Conservation (phyloP, 2,797 vertebrate species). For the Hipposideros larvatus region DNA sequence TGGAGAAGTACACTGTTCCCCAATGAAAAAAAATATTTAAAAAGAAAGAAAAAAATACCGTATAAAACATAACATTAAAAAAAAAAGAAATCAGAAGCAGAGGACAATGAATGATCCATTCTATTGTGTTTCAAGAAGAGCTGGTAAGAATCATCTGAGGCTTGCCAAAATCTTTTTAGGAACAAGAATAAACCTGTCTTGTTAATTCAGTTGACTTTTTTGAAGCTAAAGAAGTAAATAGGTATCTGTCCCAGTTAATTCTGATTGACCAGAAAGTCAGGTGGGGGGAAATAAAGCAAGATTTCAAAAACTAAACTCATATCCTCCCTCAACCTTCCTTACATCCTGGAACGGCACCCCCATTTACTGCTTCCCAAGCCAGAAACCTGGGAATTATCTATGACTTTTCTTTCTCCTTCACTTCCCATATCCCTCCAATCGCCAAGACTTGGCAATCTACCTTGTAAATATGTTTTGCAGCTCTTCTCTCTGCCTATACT, state of each 20-base stretch:
- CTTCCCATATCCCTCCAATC: neutral
- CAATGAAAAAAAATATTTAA: no score
- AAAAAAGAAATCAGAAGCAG: neutral
- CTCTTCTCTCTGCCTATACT: neutral
- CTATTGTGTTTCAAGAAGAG: neutral
- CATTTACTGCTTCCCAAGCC: neutral
- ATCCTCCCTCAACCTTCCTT: neutral
- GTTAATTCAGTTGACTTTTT: slow-evolving; percentile 38
- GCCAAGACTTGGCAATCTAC: neutral
- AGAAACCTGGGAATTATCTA: neutral
- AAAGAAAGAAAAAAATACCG: no score
- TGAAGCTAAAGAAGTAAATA: slow-evolving; percentile 50
- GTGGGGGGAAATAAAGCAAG: slow-evolving; percentile 8
- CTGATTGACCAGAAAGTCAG: slow-evolving; percentile 57
- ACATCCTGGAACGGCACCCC: neutral
- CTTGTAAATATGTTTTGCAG: neutral
- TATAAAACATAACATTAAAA: no score
- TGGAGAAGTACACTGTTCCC: no score
- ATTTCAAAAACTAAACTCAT: neutral
- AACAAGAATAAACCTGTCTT: slow-evolving; percentile 67
- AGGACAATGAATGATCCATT: neutral
- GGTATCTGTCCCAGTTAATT: slow-evolving; percentile 48
- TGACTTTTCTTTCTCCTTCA: neutral
- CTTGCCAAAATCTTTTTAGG: neutral
- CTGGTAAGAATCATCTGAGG: neutral